phyloP scores from a whole-genome alignment of 2,113 vertebrate genomes.

The Syngnathus floridae region DNA sequence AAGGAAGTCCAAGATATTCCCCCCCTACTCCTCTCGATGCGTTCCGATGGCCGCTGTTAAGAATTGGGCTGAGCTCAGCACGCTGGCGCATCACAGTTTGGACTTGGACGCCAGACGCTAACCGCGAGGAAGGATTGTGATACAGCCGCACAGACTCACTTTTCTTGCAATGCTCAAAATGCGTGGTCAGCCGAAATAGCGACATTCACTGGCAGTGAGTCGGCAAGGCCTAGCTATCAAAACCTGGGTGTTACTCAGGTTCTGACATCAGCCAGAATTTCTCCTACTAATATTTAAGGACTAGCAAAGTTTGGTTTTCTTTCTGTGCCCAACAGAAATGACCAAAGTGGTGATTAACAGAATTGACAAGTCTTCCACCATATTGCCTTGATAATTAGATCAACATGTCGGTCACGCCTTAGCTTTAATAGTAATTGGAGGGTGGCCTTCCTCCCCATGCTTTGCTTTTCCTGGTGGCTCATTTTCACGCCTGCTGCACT shows the following conservation, averaged over 20 bases:
- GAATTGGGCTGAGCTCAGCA: constrained; percentile 30
- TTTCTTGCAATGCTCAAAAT: constrained; percentile 2
- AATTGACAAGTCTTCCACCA: constrained; percentile 4
- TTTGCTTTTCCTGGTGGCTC: constrained; percentile 19
- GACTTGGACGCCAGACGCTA: constrained; percentile 18
- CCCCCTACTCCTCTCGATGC: constrained; percentile 11
- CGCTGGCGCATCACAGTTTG: constrained; percentile 18
- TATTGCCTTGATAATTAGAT: constrained; percentile 3
- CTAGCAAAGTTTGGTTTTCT: neutral
- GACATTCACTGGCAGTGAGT: too few relatives aligned
- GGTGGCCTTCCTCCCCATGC: neutral
- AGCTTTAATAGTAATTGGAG: constrained; percentile 4
- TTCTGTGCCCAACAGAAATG: neutral
- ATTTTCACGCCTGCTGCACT: constrained; percentile 20
- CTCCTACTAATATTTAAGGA: too few relatives aligned
- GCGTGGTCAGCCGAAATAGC: neutral
- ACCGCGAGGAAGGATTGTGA: constrained; percentile 12
- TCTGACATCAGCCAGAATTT: too few relatives aligned
- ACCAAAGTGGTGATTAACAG: neutral
- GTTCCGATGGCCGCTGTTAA: constrained; percentile 29
- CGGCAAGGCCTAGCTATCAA: too few relatives aligned
- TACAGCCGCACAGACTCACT: constrained; percentile 3
- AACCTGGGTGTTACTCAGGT: too few relatives aligned
- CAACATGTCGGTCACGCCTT: constrained; percentile 1
- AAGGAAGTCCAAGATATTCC: constrained; percentile 47